Evolutionary conservation across 2,888 invertebrate genomes (phyloP), one percentile per base, ranked within the genome.

Genomic region (Odontothrips loti): DNA sequence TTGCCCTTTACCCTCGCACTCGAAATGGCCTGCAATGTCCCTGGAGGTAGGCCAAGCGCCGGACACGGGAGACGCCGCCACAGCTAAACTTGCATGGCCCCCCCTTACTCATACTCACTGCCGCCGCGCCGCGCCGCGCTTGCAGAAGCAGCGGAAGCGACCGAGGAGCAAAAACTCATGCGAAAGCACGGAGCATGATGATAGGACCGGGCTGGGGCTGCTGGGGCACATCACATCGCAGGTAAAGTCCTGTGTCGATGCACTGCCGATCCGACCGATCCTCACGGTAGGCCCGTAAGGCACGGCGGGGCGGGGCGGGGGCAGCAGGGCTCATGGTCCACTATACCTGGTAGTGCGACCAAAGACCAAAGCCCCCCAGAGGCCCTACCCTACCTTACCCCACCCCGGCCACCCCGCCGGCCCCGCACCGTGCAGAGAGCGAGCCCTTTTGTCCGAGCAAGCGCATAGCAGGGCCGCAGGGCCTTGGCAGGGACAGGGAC

Each of bases 381-480:
- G 58, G 58, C n/a, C 58, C 17, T 58, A 6, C 58, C 58, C n/a
- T 6, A 6, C 3, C 34, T 6, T 6, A 2, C 34, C 34, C 3
- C 3, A 2, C 34, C 34, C 34, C 34, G 34, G 34, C 34, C 34
- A 6, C 34, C 34, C 34, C 34, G 34, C 34, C 34, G 3, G 34
- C 34, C 34, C 34, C 34, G 34, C 34, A 43, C 34, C 6, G 34
- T 43, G 34, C 58, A 58, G 58, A 20, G 20, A 20, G 6, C 20
- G 68, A 12, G 68, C 68, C 68, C 68, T 75, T 75, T 75, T 75
- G 68, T 75, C 68, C 68, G 27, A 27, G 68, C 68, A n/a, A n/a
- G n/a, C n/a, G n/a, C n/a, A n/a, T n/a, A n/a, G n/a, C n/a, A n/a
- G 34, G 34, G 34, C 3, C 34, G 34, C 34, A 6, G 34, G 34